These are phyloP conservation scores for Thysanoteuthis rhombus DNA, from an alignment of 2,888 invertebrate species.

Conservation along the genomic window DNA sequence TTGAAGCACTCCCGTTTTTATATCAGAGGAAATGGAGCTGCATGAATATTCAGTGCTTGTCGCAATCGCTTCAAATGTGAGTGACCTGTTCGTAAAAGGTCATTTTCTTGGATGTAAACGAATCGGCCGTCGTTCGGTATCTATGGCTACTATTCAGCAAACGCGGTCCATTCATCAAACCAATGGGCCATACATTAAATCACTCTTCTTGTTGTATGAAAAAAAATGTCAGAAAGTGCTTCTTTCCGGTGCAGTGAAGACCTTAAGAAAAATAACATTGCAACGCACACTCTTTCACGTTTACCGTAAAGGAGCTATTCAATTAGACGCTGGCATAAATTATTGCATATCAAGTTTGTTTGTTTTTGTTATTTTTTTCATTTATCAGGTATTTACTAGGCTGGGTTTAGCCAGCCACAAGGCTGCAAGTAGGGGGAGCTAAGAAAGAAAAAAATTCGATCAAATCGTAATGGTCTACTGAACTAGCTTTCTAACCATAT, in stretches of 20 bases:
- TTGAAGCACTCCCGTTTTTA: not conserved
- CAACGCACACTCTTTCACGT: not conserved
- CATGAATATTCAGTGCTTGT: not conserved
- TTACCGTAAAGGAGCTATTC: not conserved
- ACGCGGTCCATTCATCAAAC: not conserved
- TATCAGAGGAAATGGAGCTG: not conserved
- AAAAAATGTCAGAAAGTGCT: not conserved
- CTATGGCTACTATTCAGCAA: not conserved
- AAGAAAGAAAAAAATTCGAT: too few relatives aligned
- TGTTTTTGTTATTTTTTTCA: too few relatives aligned
- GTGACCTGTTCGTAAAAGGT: not conserved
- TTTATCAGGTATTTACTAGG: too few relatives aligned
- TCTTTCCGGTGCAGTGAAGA: not conserved
- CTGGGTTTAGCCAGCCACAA: too few relatives aligned
- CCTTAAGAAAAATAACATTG: not conserved
- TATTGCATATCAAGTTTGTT: not conserved
- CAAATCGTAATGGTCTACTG: too few relatives aligned
- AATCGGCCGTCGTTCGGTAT: not conserved
- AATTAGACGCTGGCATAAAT: not conserved
- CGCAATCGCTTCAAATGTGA: not conserved
- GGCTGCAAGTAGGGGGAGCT: too few relatives aligned
- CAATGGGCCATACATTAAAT: not conserved
- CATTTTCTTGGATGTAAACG: not conserved
- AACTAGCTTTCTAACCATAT: too few relatives aligned
- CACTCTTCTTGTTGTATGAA: not conserved